Evolutionary conservation across 2,888 invertebrate species (phyloP), one percentile per base, ranked within the genome.

Genomic region (Monoplex corrugatus): DNA sequence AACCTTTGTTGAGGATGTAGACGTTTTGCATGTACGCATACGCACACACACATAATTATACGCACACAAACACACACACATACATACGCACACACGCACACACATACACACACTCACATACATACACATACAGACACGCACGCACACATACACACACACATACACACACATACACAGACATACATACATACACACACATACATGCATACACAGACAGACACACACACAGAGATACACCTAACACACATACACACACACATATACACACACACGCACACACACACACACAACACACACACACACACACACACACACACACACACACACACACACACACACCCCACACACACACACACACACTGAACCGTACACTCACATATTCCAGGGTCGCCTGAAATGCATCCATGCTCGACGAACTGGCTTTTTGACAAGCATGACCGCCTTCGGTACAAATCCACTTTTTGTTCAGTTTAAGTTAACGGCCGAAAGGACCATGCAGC

Each of bases 101-200:
- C 44, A 43, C 43, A 43, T 23, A n/a, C 44, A 82, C n/a, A 23
- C 40, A 82, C 44, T 32, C 45, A n/a, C 32, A 2, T 6, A 83
- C 45, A 83, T 32, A 19, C 50, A 28, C 45, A 50, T 13, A 16
- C 50, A 50, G 32, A 2, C 32, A 23, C 50, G 19, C 83, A 50
- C 43, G 50, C 83, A 50, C 50, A 50, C 32, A 83, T 10, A 50
- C 83, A 83, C 50, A 50, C 83, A 50, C 38, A 80, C 80, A 78
- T 32, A 72, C 72, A 72, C 72, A 72, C 72, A 72, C 72, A 72
- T n/a, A 72, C 72, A 72, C 72, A 72, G 13, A 28, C 72, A 10
- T 6, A n/a, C n/a, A n/a, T 10, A 75, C 6, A n/a, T 10, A n/a
- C n/a, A n/a, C 75, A 75, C n/a, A 28, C 75, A 23, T 10, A 75